phyloP scores from a whole-genome alignment of 2,888 invertebrate species.

The Eremobia ochroleuca region DNA sequence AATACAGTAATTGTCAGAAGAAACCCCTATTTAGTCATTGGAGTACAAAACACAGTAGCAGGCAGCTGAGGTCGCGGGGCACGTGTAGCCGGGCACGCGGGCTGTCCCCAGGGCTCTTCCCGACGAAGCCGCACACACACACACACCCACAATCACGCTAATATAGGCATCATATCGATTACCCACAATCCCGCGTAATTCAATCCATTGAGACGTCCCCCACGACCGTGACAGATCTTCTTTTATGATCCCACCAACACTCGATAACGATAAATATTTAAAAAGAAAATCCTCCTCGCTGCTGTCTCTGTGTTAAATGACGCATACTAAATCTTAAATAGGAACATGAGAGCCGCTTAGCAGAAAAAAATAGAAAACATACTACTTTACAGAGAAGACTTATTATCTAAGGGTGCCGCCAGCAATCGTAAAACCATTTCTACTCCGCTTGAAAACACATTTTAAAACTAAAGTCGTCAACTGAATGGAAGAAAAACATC shows the following conservation, averaged over 20 bases:
- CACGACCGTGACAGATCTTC: slow-evolving; percentile 43
- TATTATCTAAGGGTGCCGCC: slow-evolving; percentile 56
- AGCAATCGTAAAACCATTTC: slow-evolving; percentile 73
- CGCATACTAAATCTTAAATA: slow-evolving; percentile 55
- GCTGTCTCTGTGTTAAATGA: slow-evolving; percentile 56
- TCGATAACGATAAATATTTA: slow-evolving; percentile 59
- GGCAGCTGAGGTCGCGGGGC: slow-evolving; percentile 9
- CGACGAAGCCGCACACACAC: slow-evolving; percentile 37
- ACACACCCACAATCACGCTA: slow-evolving; percentile 48
- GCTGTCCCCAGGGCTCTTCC: slow-evolving; percentile 46
- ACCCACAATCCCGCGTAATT: slow-evolving; percentile 60
- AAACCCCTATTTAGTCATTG: slow-evolving; percentile 21
- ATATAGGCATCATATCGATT: slow-evolving; percentile 68
- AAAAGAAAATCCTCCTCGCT: slow-evolving; percentile 60
- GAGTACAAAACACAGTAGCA: slow-evolving; percentile 1
- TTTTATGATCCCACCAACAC: slow-evolving; percentile 49
- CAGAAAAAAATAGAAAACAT: slow-evolving; percentile 38
- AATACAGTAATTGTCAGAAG: not conserved
- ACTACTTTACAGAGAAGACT: slow-evolving; percentile 22
- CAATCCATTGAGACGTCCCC: slow-evolving; percentile 61
- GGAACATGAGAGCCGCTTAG: slow-evolving; percentile 32
- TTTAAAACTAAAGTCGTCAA: slow-evolving; percentile 78
- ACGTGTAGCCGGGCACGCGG: slow-evolving; percentile 58
- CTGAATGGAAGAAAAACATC: slow-evolving; percentile 80
- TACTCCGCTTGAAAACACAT: slow-evolving; percentile 77